Conservation (phyloP, 2,888 invertebrate genomes). For the Carcina quercana region DNA sequence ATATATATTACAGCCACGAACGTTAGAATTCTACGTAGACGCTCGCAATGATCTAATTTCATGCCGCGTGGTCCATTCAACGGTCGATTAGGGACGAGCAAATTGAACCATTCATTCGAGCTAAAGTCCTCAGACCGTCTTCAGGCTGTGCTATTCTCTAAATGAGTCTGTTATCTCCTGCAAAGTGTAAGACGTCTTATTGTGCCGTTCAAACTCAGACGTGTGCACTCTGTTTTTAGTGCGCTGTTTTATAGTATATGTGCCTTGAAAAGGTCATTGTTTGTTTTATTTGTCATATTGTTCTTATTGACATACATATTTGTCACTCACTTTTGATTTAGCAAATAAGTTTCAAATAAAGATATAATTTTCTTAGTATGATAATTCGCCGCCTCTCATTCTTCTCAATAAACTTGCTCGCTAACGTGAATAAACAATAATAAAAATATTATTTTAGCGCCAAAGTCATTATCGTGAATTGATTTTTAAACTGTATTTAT, state of each 20-base stretch:
- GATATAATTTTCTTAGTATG: too few species aligned
- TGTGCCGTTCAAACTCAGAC: constrained; percentile 12
- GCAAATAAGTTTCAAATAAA: too few species aligned
- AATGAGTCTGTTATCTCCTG: constrained; percentile 45
- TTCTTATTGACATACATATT: neutral
- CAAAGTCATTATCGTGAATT: too few species aligned
- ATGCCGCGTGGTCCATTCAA: constrained; percentile 56
- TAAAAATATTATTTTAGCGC: too few species aligned
- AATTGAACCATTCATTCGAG: constrained; percentile 63
- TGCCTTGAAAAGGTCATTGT: constrained; percentile 1
- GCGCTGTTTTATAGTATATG: too few species aligned
- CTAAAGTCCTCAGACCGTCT: constrained; percentile 26
- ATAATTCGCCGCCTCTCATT: too few species aligned
- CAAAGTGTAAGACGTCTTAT: constrained; percentile 30
- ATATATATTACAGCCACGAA: neutral
- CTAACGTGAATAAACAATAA: too few species aligned
- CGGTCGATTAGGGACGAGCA: constrained; percentile 61
- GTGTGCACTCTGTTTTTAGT: constrained; percentile 3
- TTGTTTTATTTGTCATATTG: constrained; percentile 1
- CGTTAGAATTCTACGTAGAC: neutral
- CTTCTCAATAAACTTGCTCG: too few species aligned
- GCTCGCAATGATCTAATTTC: constrained; percentile 55
- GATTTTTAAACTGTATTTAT: too few species aligned
- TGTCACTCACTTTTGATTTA: too few species aligned
- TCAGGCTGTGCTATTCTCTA: constrained; percentile 11